These are phyloP conservation scores for Tetrapedia diversipes DNA, from an alignment of 2,888 invertebrate genomes.

Conservation along the genomic window DNA sequence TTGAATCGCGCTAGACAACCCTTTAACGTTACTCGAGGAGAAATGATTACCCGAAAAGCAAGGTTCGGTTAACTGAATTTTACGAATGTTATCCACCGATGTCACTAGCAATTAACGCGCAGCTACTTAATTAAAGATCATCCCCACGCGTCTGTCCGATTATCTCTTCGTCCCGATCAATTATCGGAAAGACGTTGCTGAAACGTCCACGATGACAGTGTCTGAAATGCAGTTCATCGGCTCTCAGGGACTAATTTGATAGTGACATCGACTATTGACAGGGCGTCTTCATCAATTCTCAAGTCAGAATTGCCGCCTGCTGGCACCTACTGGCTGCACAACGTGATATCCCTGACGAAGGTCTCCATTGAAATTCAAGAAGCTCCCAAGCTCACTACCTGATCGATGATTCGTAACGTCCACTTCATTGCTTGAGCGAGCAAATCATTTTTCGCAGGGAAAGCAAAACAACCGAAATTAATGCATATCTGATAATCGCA, in stretches of 20 bases:
- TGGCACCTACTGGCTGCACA: neutral
- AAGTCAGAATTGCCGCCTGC: neutral
- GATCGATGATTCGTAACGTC: neutral
- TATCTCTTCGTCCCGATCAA: constrained; percentile 29
- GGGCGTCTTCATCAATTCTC: constrained; percentile 5
- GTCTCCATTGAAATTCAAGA: neutral
- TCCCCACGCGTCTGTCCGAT: constrained; percentile 3
- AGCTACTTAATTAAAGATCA: too few relatives aligned
- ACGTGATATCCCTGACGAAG: neutral
- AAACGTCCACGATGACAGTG: constrained; percentile 29
- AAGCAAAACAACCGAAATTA: too few relatives aligned
- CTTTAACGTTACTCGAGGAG: too few relatives aligned
- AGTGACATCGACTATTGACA: constrained; percentile 33
- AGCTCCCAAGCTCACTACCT: neutral
- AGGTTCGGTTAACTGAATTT: too few relatives aligned
- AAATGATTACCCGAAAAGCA: too few relatives aligned
- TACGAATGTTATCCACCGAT: too few relatives aligned
- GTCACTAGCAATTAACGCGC: too few relatives aligned
- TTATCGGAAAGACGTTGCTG: constrained; percentile 29
- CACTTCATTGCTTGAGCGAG: too few relatives aligned
- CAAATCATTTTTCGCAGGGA: too few relatives aligned
- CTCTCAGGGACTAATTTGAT: constrained; percentile 42
- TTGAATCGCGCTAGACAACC: too few relatives aligned
- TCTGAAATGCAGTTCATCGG: constrained; percentile 32
- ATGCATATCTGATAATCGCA: too few relatives aligned